Base-by-base conservation (phyloP, 2,888 invertebrate genomes). In the Acronicta alni region DNA sequence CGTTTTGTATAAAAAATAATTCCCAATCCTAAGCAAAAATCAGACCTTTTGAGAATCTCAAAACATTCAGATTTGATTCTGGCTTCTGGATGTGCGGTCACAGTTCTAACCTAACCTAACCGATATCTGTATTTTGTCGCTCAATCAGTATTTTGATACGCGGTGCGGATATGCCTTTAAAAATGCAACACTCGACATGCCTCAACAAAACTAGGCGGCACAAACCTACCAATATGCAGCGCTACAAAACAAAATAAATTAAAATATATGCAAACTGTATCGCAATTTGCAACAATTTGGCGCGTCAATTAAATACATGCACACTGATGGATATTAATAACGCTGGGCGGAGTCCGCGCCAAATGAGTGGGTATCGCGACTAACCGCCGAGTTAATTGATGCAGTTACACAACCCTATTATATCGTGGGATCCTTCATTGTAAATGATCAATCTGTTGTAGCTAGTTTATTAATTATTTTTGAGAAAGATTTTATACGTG, bases 291-390 rank as follows among this genome's bases (percentile, higher is more conserved):
- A 45, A 52, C 67, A 55, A 72, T 57, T 67, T 46, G 56, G 17
- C 39, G 12, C 55, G 64, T 57, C 59, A 61, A 30, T 57, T 46
- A 51, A 43, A 51, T 18, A 16, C 41, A 26, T 35, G 46, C 43
- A 15, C 41, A 52, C 42, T 55, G 55, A 65, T 58, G 56, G 55
- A 49, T 72, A 72, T 74, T 70, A 71, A 70, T 73, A 61, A 37
- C 56, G 43, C 44, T 43, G 42, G 48, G 32, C 45, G 51, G 46
- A 44, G 54, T 57, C 49, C 57, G 54, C 20, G 60, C 54, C 58
- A 68, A 75, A 73, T 67, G 61, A 67, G 64, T 67, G 67, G 55
- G 55, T 56, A 64, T 52, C 54, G 43, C 32, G 37, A 30, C 52
- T 53, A 51, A 53, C 75, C 72, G 7, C 67, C 18, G 42, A 39